Evolutionary conservation across 2,113 vertebrate species (phyloP), one percentile per base, ranked within the genome.

Genomic region (Phaethornis superciliosus): DNA sequence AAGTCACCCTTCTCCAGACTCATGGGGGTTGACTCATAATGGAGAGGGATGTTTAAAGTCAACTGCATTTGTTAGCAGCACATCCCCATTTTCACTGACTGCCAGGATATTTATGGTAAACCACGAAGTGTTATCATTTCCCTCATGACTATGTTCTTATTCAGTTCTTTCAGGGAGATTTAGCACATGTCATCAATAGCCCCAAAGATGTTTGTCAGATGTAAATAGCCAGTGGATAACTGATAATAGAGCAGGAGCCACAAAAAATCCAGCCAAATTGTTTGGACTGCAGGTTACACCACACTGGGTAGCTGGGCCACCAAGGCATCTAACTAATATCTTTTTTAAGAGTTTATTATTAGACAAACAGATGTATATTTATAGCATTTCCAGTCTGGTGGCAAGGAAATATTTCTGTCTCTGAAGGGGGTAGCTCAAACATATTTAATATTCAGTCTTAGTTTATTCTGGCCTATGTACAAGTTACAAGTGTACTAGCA

Each of bases 291-390:
- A 81, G 60, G 55, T 90, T 88, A 26, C 11, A 60, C 37, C 40
- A 56, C 47, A 8, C 0, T 20, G 86, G 20, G 44, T n/a, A 76
- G 59, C 52, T 30, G 60, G 72, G 55, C 47, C 47, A 40, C 62
- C 23, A 76, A 80, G 22, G 35, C 62, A 40, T 47, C 35, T 33
- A 37, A 75, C 33, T 70, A 19, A 47, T 74, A 84, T 68, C 71
- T 91, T 81, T 83, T 88, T 95, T 91, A 88, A 46, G 78, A 85
- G 68, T 56, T 58, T 44, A 44, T 90, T 85, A 54, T 81, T 92
- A 83, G 74, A 82, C 74, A 88, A 80, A 72, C 8, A 28, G 55
- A 68, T 35, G 46, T 60, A 13, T 82, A 82, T 91, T 90, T 93
- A 86, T 88, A 76, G 72, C 58, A 21, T 69, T 67, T 75, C 55